These are phyloP conservation scores for Phaetusa simplex DNA, from an alignment of 2,113 vertebrate species.

Conservation along the genomic window DNA sequence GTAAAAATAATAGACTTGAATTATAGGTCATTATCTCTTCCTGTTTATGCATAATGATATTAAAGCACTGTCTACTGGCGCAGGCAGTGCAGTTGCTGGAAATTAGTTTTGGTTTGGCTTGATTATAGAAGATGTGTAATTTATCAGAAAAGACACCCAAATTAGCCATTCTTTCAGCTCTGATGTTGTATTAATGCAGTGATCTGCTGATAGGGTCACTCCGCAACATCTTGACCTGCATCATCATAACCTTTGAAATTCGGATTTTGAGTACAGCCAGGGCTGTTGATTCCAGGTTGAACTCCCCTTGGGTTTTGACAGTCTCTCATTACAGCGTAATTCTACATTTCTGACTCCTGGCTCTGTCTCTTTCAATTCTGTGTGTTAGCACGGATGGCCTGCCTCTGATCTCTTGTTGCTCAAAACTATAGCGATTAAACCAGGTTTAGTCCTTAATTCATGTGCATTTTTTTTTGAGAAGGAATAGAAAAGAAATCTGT, in stretches of 20 bases:
- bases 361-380: not conserved
- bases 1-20: slow-evolving; percentile 34
- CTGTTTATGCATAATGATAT: slow-evolving; percentile 24
- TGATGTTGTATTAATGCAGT: not conserved
- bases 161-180: not conserved
- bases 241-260: not conserved
- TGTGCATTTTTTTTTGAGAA: not conserved
- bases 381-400: not conserved
- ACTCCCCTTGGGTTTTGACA: not conserved
- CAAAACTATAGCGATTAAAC: not conserved
- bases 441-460: not conserved
- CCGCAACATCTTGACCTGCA: not conserved
- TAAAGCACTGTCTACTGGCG: slow-evolving; percentile 6
- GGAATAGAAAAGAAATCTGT: not conserved
- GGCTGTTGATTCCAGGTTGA: not conserved
- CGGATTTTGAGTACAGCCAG: not conserved
- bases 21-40: slow-evolving; percentile 61
- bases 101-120: slow-evolving; percentile 28
- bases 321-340: not conserved
- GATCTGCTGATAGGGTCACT: not conserved
- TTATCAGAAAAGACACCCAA: not conserved
- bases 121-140: not conserved
- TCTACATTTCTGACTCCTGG: not conserved
- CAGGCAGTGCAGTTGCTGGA: slow-evolving; percentile 8
- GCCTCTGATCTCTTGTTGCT: not conserved